Evolutionary conservation across 2,113 vertebrate genomes (phyloP).

Genomic region (Seriola dumerili): DNA sequence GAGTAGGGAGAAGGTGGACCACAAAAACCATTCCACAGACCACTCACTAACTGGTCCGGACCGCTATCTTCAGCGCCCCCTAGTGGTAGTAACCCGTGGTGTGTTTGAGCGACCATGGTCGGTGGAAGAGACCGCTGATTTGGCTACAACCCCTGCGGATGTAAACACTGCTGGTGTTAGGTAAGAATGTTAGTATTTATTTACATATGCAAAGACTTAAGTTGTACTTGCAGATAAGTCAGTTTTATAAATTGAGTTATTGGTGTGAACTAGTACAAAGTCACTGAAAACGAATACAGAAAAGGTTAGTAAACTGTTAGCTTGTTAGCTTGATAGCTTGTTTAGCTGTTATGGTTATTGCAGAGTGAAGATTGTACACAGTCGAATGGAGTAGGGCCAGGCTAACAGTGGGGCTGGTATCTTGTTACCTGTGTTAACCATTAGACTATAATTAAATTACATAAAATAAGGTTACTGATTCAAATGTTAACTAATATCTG

Average conservation of each 20-base stretch:
- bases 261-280: not conserved
- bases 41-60: too few relatives aligned
- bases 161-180: slow-evolving; percentile 15
- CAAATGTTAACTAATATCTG: not conserved
- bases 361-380: not conserved
- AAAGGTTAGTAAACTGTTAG: too few relatives aligned
- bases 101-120: too few relatives aligned
- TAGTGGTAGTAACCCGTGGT: too few relatives aligned
- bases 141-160: too few relatives aligned
- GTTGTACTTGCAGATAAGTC: not conserved
- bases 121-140: too few relatives aligned
- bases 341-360: not conserved
- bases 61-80: too few relatives aligned
- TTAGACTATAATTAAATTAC: not conserved
- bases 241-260: not conserved
- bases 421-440: not conserved
- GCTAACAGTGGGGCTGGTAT: not conserved
- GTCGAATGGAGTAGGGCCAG: not conserved
- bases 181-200: not conserved
- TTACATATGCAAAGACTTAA: too few relatives aligned
- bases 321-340: too few relatives aligned
- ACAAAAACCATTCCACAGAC: too few relatives aligned
- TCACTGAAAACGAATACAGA: too few relatives aligned
- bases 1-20: too few relatives aligned
- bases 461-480: not conserved